These are phyloP conservation scores for Poecilia velifera DNA, from an alignment of 2,797 vertebrate species.

Conservation along the genomic window DNA sequence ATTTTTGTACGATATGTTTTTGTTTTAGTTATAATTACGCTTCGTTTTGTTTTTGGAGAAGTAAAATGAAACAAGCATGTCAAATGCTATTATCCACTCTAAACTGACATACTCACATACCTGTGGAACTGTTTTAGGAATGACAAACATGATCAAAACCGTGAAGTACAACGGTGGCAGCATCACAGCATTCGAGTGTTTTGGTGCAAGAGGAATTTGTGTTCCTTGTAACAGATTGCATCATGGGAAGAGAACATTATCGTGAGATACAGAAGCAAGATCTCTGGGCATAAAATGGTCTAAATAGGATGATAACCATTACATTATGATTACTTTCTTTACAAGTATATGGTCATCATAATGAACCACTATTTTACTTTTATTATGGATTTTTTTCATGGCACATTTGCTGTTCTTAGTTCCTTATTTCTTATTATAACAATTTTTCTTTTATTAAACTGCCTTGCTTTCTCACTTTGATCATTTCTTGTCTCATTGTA, in stretches of 20 bases:
- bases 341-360: neutral
- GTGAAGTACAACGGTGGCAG: neutral
- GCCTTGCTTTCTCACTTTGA: neutral
- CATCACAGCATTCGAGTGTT: neutral
- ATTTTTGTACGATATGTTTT: neutral
- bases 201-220: neutral
- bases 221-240: neutral
- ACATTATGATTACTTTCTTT: neutral
- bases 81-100: neutral
- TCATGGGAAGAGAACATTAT: neutral
- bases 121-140: neutral
- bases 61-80: neutral
- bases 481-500: neutral
- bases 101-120: neutral
- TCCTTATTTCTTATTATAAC: neutral
- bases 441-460: neutral
- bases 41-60: neutral
- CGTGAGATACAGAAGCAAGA: neutral
- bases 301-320: neutral
- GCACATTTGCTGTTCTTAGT: neutral
- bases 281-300: neutral
- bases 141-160: neutral
- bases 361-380: neutral
- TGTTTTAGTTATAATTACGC: neutral
- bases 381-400: neutral